These are phyloP conservation scores for Oxycera nigricornis DNA, from an alignment of 2,888 invertebrate species.

Conservation along the genomic window DNA sequence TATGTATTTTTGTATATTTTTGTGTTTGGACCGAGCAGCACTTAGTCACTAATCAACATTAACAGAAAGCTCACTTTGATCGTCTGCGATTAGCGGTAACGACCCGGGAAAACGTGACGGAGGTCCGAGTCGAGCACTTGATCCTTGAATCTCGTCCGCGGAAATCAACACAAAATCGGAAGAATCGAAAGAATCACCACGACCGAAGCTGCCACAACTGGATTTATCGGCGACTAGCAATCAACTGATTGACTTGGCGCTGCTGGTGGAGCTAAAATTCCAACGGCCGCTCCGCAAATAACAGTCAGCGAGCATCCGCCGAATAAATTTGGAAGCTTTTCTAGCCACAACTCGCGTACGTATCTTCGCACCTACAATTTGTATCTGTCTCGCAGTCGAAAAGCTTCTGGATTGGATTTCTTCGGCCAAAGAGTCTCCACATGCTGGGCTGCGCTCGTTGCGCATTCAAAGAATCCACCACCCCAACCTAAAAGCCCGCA, in stretches of 20 bases:
- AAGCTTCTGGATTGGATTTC: neutral
- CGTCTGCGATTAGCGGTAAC: slow-evolving; percentile 1
- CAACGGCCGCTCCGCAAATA: neutral
- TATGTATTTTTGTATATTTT: too few relatives aligned
- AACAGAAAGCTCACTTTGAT: slow-evolving; percentile 12
- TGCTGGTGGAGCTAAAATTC: slow-evolving; percentile 9
- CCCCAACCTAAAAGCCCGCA: neutral
- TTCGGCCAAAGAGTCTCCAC: slow-evolving; percentile 1
- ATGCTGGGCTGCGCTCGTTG: slow-evolving; percentile 19
- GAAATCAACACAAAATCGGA: slow-evolving; percentile 2
- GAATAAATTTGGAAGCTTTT: slow-evolving; percentile 20
- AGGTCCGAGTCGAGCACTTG: neutral
- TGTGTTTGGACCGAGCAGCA: slow-evolving; percentile 1
- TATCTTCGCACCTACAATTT: neutral
- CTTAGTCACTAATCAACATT: slow-evolving; percentile 29
- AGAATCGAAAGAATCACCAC: too few relatives aligned
- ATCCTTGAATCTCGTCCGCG: neutral
- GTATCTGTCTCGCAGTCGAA: slow-evolving; percentile 16
- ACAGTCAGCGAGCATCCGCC: slow-evolving; percentile 2
- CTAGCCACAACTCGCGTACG: neutral
- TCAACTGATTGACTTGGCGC: slow-evolving; percentile 23
- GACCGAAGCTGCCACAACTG: slow-evolving; percentile 20
- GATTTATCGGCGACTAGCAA: slow-evolving; percentile 36
- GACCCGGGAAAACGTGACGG: slow-evolving; percentile 2
- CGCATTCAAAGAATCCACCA: neutral